A percentile compares a stretch with the other conserved stretches of the same genome.
phyloP scores from a whole-genome alignment of 2,888 invertebrate species.

The Parnassius mnemosyne region DNA sequence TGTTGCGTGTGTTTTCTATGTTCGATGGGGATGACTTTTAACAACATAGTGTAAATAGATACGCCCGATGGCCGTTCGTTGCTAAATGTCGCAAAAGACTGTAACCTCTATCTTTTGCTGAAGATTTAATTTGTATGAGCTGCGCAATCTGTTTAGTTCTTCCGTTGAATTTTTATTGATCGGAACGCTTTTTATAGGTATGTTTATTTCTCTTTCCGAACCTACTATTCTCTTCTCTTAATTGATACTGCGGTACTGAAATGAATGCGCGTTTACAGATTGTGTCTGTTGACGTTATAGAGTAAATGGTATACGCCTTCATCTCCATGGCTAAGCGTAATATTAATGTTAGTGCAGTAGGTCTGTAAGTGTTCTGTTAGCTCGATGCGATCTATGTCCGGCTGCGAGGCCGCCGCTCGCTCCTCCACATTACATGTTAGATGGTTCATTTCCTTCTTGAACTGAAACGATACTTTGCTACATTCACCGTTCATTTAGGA shows the following conservation, averaged over 20 bases:
- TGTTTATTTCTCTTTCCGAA: conserved; percentile 52
- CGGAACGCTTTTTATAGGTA: conserved; percentile 79
- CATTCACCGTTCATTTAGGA: conserved; percentile 75
- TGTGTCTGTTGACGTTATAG: conserved; percentile 72
- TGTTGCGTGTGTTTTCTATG: conserved; percentile 80
- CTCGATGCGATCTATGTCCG: conserved; percentile 69
- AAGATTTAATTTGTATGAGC: conserved; percentile 80
- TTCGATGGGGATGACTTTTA: conserved; percentile 77
- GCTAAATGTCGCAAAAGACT: conserved; percentile 80
- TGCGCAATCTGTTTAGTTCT: conserved; percentile 75
- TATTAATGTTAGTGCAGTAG: conserved; percentile 75
- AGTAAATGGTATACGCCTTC: conserved; percentile 74
- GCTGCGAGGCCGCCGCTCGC: conserved; percentile 62
- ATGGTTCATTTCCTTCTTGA: conserved; percentile 70
- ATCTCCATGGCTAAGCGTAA: conserved; percentile 76
- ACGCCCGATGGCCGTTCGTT: conserved; percentile 80
- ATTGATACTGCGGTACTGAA: conserved; percentile 70
- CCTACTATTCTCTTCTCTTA: conserved; percentile 75
- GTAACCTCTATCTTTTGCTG: conserved; percentile 77
- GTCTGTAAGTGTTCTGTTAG: conserved; percentile 65
- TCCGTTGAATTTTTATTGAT: conserved; percentile 51
- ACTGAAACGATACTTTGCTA: conserved; percentile 68
- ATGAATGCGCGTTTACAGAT: conserved; percentile 76
- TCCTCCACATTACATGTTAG: conserved; percentile 69
- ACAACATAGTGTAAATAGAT: conserved; percentile 77